Percentiles rank a stretch among this genome's conserved stretches.
phyloP scores from a whole-genome alignment of 2,888 invertebrate species.

The Dexiosoma caninum region DNA sequence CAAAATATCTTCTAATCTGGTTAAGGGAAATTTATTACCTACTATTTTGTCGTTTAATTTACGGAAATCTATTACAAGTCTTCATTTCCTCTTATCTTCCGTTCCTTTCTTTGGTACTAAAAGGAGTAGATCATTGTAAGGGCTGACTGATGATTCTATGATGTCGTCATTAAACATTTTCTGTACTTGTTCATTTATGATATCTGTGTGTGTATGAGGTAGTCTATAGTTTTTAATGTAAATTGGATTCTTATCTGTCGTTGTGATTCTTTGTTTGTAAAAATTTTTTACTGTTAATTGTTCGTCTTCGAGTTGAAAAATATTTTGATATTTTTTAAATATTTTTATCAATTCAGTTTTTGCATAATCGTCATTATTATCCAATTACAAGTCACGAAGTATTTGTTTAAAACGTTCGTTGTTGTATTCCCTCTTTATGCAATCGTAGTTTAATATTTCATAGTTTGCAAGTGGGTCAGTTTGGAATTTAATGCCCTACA shows the following conservation, averaged over 20 bases:
- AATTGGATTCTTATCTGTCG: not conserved
- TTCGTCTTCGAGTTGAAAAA: too few species aligned
- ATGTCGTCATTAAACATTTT: not conserved
- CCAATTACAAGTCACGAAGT: not conserved
- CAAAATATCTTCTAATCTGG: not conserved
- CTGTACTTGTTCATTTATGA: not conserved
- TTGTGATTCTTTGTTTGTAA: too few species aligned
- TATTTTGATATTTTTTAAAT: too few species aligned
- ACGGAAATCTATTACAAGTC: too few species aligned
- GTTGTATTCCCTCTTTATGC: not conserved
- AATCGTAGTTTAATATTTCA: constrained; percentile 9
- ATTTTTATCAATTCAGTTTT: not conserved
- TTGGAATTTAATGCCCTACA: constrained; percentile 1
- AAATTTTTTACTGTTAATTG: too few species aligned
- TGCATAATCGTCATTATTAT: not conserved
- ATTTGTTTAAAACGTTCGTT: not conserved
- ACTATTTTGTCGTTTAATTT: too few species aligned
- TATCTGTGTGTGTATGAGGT: not conserved
- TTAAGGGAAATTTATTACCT: too few species aligned
- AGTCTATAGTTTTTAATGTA: not conserved
- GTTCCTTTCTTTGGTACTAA: not conserved
- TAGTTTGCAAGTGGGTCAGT: constrained; percentile 11
- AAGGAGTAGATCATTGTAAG: not conserved
- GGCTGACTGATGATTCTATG: not conserved
- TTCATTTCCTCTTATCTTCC: too few species aligned